Evolutionary conservation across 2,888 invertebrate species (phyloP).

Genomic region (Drosophila emarginata): DNA sequence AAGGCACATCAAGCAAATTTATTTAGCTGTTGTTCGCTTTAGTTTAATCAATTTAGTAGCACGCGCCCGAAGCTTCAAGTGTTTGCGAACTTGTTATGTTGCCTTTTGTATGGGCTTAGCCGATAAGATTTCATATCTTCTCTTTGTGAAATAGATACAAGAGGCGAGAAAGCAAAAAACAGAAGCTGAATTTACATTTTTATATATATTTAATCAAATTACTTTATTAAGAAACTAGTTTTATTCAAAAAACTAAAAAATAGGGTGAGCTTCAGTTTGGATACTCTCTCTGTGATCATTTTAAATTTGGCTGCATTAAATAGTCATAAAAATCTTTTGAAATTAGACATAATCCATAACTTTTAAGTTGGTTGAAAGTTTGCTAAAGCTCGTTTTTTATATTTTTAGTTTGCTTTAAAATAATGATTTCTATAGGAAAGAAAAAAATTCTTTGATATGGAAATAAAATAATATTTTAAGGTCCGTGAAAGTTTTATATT

Average conservation of each 20-base stretch:
- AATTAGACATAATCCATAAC: too few species aligned
- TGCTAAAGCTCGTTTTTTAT: too few species aligned
- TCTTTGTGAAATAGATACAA: background rate
- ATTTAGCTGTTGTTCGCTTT: conserved; percentile 9
- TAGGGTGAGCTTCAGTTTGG: background rate
- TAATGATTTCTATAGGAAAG: too few species aligned
- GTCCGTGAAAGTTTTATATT: too few species aligned
- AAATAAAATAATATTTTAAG: too few species aligned
- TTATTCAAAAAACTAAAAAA: background rate
- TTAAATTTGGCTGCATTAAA: too few species aligned
- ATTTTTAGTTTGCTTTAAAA: too few species aligned
- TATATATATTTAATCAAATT: background rate
- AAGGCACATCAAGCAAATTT: background rate
- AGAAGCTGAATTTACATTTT: conserved; percentile 1
- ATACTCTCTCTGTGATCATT: background rate
- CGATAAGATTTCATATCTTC: conserved; percentile 19
- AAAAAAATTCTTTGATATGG: too few species aligned
- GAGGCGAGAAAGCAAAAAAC: background rate
- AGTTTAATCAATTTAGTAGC: conserved; percentile 14
- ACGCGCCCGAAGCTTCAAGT: conserved; percentile 1
- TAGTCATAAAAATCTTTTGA: too few species aligned
- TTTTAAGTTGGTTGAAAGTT: too few species aligned
- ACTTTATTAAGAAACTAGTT: background rate
- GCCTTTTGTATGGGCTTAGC: background rate
- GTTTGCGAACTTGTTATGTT: background rate